Conservation (phyloP, 2,888 invertebrate species). For the Trichacis sp. region DNA sequence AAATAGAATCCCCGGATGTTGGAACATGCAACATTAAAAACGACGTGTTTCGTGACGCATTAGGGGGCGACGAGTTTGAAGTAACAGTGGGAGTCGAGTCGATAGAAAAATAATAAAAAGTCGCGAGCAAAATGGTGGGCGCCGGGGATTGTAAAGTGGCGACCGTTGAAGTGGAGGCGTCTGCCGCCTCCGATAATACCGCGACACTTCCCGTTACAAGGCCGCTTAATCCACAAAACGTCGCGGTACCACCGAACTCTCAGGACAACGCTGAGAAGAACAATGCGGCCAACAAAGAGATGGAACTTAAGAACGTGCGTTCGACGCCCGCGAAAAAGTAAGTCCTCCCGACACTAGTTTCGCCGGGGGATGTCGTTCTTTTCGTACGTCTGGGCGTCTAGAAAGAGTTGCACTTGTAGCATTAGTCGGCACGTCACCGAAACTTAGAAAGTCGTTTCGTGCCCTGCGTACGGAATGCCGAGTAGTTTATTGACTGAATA, state of each 20-base stretch:
- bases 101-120: conserved; percentile 15
- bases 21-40: too few relatives aligned
- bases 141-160: conserved; percentile 88
- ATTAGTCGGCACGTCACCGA: too few relatives aligned
- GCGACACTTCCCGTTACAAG: conserved; percentile 89
- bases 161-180: conserved; percentile 87
- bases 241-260: conserved; percentile 76
- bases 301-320: conserved; percentile 88
- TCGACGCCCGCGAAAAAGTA: conserved; percentile 89
- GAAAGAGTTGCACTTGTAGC: too few relatives aligned
- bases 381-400: too few relatives aligned
- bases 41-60: conserved; percentile 9
- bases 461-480: background rate
- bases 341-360: conserved; percentile 43
- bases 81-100: background rate
- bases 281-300: conserved; percentile 86
- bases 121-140: conserved; percentile 71
- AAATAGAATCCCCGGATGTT: background rate
- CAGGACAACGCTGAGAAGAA: conserved; percentile 81
- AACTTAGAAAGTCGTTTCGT: background rate
- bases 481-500: conserved; percentile 1
- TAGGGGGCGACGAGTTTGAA: conserved; percentile 4
- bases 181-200: conserved; percentile 80
- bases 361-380: conserved; percentile 3
- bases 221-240: conserved; percentile 73